A percentile compares a stretch with the other conserved stretches of the same genome.
phyloP scores from a whole-genome alignment of 1,140 invertebrate species.

The Drosophila repletoides region DNA sequence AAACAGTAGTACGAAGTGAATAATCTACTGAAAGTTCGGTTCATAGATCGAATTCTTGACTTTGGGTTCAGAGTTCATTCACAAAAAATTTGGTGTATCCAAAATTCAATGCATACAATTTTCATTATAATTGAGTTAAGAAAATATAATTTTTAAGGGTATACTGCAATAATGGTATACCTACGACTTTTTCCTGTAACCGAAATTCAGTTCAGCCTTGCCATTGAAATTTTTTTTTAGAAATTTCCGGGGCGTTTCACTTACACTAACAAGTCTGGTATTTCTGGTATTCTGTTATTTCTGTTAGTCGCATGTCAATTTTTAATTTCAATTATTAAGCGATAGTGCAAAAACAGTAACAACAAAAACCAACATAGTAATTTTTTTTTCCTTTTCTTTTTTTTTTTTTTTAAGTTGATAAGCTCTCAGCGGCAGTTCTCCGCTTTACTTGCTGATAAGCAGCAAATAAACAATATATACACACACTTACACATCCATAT shows the following conservation, averaged over 20 bases:
- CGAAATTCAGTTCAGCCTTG: constrained; percentile 22
- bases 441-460: constrained; percentile 22
- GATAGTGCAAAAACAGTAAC: constrained; percentile 68
- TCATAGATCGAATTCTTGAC: no score
- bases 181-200: no score
- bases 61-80: no score
- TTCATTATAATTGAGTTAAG: no score
- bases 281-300: constrained; percentile 26
- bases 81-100: no score
- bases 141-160: no score
- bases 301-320: constrained; percentile 17
- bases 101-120: no score
- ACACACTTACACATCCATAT: not conserved
- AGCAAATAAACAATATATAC: constrained; percentile 18
- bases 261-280: no score
- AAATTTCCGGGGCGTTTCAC: constrained; percentile 31
- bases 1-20: constrained; percentile 82
- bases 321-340: constrained; percentile 77
- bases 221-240: constrained; percentile 17
- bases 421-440: constrained; percentile 26
- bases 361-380: constrained; percentile 57
- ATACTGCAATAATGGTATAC: no score
- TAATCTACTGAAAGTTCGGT: no score
- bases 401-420: constrained; percentile 37
- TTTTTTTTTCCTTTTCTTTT: no score